Evolutionary conservation across 1,140 invertebrate species (phyloP).

Genomic region (Magallana gigas): DNA sequence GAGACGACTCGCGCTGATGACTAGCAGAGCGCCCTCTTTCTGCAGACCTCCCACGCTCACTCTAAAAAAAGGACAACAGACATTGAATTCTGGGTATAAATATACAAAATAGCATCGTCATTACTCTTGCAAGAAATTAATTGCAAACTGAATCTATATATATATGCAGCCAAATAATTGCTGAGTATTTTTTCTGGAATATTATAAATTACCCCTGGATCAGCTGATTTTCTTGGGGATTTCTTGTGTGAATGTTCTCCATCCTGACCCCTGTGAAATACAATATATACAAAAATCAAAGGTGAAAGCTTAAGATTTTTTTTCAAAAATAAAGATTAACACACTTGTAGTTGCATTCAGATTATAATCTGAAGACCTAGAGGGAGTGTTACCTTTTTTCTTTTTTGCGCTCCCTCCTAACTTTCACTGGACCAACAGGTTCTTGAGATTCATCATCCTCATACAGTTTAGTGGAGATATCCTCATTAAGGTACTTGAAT

Average conservation of each 20-base stretch:
- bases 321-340: no score
- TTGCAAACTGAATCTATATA: no score
- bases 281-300: not conserved
- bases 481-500: slow-evolving; percentile 73
- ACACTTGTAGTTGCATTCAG: no score
- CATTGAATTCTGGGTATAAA: no score
- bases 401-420: slow-evolving; percentile 40
- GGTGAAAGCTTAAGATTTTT: no score
- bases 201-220: slow-evolving; percentile 47
- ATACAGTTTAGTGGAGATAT: slow-evolving; percentile 52
- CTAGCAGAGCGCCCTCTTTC: slow-evolving; percentile 27
- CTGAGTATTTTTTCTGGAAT: no score
- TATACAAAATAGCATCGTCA: no score
- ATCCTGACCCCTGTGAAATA: slow-evolving; percentile 46
- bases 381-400: slow-evolving; percentile 44
- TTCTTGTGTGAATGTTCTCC: slow-evolving; percentile 50
- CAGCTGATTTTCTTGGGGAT: slow-evolving; percentile 53
- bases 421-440: not conserved
- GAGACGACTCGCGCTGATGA: slow-evolving; percentile 18
- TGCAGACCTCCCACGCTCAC: not conserved
- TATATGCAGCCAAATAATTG: no score
- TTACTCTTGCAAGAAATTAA: no score
- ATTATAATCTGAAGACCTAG: not conserved
- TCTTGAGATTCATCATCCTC: slow-evolving; percentile 37
- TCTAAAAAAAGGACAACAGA: not conserved